These are phyloP conservation scores for Drosophila meridiana DNA, from an alignment of 2,888 invertebrate genomes.

Conservation along the genomic window DNA sequence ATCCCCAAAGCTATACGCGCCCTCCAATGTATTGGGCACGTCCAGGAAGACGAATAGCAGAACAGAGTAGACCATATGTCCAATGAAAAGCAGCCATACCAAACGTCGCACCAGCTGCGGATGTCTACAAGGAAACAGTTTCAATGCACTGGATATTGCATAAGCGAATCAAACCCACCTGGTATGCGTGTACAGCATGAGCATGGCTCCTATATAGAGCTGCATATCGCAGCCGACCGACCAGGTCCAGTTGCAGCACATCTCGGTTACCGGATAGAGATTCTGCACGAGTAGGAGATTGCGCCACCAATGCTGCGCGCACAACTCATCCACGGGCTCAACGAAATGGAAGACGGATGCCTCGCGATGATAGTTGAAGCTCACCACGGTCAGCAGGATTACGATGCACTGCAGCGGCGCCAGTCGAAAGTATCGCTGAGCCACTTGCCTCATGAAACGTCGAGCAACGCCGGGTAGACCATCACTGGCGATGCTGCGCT, in stretches of 20 bases:
- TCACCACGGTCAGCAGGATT: slow-evolving; percentile 27
- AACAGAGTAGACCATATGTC: slow-evolving; percentile 10
- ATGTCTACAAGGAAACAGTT: slow-evolving; percentile 20
- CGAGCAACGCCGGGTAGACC: slow-evolving; percentile 16
- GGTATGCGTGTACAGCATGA: slow-evolving; percentile 47
- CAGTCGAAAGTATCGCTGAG: slow-evolving; percentile 53
- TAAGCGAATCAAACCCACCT: slow-evolving; percentile 2
- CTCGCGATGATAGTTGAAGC: slow-evolving; percentile 37
- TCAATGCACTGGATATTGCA: no score
- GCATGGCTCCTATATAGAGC: slow-evolving; percentile 38
- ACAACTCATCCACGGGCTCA: slow-evolving; percentile 43
- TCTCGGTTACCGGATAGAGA: slow-evolving; percentile 9
- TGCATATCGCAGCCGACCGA: slow-evolving; percentile 60
- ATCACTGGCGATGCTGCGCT: slow-evolving; percentile 36
- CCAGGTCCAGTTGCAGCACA: slow-evolving; percentile 61
- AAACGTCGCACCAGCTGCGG: slow-evolving; percentile 24
- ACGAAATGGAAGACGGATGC: slow-evolving; percentile 42
- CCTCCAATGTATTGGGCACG: slow-evolving; percentile 14
- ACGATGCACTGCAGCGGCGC: slow-evolving; percentile 41
- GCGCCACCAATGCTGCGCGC: slow-evolving; percentile 36
- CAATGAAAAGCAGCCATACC: slow-evolving; percentile 5
- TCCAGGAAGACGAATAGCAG: not conserved
- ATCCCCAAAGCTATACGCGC: not conserved
- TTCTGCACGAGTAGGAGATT: slow-evolving; percentile 52
- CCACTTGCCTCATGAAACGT: slow-evolving; percentile 21